A percentile compares a stretch with the other conserved stretches of the same genome.
Evolutionary conservation across 2,888 invertebrate genomes (phyloP).

Genomic region (Maniola hyperantus): DNA sequence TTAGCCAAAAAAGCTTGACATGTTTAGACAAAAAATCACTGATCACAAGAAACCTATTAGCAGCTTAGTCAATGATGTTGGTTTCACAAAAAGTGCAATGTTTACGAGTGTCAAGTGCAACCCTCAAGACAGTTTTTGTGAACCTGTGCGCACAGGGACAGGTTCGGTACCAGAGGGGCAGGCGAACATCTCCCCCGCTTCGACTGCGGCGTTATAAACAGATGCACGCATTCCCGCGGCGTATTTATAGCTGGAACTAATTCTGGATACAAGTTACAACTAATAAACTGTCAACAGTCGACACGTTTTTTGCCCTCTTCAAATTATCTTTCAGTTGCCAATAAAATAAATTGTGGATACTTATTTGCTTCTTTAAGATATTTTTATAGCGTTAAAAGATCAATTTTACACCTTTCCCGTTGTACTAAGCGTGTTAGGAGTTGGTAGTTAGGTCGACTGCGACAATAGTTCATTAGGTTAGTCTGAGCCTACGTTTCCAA

Average conservation of each 20-base stretch:
- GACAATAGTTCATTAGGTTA: too few relatives aligned
- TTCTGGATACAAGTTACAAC: conserved; percentile 55
- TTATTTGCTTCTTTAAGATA: neutral
- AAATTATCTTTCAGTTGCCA: neutral
- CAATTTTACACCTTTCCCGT: too few relatives aligned
- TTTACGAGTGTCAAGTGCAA: conserved; percentile 20
- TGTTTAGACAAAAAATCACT: too few relatives aligned
- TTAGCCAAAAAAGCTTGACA: too few relatives aligned
- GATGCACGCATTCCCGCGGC: conserved; percentile 69
- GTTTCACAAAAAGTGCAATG: conserved; percentile 16
- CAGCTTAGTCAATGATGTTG: neutral
- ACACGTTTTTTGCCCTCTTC: conserved; percentile 41
- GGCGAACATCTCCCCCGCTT: conserved; percentile 63
- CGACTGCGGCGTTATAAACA: conserved; percentile 68
- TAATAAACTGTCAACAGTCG: conserved; percentile 48
- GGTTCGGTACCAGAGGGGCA: neutral
- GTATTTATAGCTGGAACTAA: conserved; percentile 71
- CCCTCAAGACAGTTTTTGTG: conserved; percentile 42
- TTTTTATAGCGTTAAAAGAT: too few relatives aligned
- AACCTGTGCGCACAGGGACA: conserved; percentile 62
- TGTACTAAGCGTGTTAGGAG: too few relatives aligned
- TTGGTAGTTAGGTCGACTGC: too few relatives aligned
- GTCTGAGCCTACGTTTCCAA: too few relatives aligned
- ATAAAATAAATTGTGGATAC: neutral
- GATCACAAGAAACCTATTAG: conserved; percentile 6